These are phyloP conservation scores for Idaea straminata DNA, from an alignment of 2,888 invertebrate species.

Conservation along the genomic window DNA sequence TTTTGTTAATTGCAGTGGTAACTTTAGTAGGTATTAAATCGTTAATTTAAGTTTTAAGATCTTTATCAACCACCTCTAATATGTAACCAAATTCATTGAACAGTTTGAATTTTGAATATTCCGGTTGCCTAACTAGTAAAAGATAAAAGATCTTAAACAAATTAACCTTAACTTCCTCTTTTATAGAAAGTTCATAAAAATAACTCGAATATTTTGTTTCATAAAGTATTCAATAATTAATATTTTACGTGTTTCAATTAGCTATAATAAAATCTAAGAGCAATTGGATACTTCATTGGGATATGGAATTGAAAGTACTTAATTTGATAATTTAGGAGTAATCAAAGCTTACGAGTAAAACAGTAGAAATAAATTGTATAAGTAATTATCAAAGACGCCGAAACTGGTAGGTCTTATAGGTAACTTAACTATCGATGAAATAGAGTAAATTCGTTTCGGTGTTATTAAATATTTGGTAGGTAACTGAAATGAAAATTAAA, in stretches of 20 bases:
- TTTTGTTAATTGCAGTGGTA: background rate
- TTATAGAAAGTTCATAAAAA: background rate
- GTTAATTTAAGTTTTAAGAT: background rate
- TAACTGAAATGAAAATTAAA: background rate
- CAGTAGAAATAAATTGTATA: background rate
- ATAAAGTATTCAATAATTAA: background rate
- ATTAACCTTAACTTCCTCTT: background rate
- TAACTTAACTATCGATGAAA: background rate
- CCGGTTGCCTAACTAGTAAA: background rate
- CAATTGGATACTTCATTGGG: background rate
- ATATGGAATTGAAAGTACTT: background rate
- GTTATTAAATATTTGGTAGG: background rate
- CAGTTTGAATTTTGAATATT: background rate
- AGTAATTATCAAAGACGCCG: background rate
- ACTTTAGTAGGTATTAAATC: background rate
- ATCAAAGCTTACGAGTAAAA: background rate
- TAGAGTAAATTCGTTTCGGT: background rate
- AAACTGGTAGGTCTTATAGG: background rate
- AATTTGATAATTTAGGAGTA: background rate
- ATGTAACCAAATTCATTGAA: background rate
- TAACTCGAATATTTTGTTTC: background rate
- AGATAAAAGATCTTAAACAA: background rate
- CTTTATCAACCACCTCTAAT: background rate
- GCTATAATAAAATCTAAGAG: background rate
- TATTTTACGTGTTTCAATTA: slow-evolving; percentile 3